Percentiles rank a stretch among this genome's conserved stretches.
phyloP scores from a whole-genome alignment of 2,113 vertebrate genomes.

The Halcyon malimbica region DNA sequence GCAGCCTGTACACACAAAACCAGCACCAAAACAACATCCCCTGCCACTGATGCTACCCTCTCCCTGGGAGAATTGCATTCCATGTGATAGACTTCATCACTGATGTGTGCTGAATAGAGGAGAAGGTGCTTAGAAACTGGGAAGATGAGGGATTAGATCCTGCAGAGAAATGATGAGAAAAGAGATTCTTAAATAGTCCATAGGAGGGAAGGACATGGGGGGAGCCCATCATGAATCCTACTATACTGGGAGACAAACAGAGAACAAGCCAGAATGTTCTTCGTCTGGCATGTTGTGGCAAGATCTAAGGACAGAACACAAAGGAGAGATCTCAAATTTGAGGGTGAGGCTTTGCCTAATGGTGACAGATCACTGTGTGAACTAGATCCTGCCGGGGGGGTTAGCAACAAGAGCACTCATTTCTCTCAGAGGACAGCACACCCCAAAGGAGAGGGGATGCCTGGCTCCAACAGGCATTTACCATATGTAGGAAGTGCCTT shows the following conservation, averaged over 20 bases:
- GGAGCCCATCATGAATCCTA: not conserved
- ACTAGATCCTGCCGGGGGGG: not conserved
- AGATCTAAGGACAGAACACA: not conserved
- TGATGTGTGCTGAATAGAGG: not conserved
- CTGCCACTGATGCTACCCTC: not conserved
- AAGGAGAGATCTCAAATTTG: not conserved
- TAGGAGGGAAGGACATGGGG: not conserved
- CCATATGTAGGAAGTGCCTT: not conserved
- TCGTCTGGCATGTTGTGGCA: fast-evolving
- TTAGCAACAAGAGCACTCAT: not conserved
- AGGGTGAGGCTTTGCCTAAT: not conserved
- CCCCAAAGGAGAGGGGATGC: not conserved
- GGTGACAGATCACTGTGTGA: not conserved
- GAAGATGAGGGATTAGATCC: not conserved
- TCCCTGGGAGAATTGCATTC: not conserved
- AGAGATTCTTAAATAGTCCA: not conserved
- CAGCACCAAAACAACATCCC: not conserved
- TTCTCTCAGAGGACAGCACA: not conserved
- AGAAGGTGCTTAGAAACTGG: not conserved
- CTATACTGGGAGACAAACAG: not conserved
- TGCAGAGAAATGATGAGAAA: not conserved
- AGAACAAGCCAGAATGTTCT: not conserved
- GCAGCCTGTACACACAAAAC: not conserved
- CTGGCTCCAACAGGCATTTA: not conserved
- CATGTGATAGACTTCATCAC: not conserved